Evolutionary conservation across 2,113 vertebrate genomes (phyloP), one percentile per base, ranked within the genome.

Genomic region (Entosphenus tridentatus): DNA sequence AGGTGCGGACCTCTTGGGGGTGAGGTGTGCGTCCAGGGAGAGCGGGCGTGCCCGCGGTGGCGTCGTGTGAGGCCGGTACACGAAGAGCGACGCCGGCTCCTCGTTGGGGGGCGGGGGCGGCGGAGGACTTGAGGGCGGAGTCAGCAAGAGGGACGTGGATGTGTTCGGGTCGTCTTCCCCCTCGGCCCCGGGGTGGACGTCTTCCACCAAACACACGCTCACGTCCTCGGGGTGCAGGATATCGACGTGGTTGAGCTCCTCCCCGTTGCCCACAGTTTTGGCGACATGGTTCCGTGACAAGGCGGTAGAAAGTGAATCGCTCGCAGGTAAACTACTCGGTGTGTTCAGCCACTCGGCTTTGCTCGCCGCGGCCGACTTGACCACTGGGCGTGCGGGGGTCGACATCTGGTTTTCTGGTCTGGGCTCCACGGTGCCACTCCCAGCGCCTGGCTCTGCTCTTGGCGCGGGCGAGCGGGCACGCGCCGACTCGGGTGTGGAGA

Each of bases 111-210:
- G 89, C 3, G 91, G 92, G 0, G 92, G 90, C 0, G 87, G 90
- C 0, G 90, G 93, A 0, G 93, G 92, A 75, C 89, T 97, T 10
- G 93, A 95, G 1, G 93, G 93, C 1, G 92, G 93, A 0, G 93
- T 98, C 56, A 96, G 83, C 89, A 98, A 86, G 69, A 86, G 79
- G 3, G 88, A 95, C 73, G 95, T 90, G 0, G 91, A 93, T 8
- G 83, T 90, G 74, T 83, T 88, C 73, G 85, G 87, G 78, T 84
- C 84, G 74, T 89, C 87, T 58, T 87, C 88, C 72, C 81, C 85
- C 14, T 76, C 78, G 0, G 82, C 87, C 70, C 79, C 85, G 76
- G 84, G 89, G 3, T 83, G 85, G 67, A 39, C 39, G 6, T 39
- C 39, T 39, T 39, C 39, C 39, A 39, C 39, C 39, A 39, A 39